These are phyloP conservation scores for Jacana jacana DNA, from an alignment of 2,113 vertebrate species.

Conservation along the genomic window DNA sequence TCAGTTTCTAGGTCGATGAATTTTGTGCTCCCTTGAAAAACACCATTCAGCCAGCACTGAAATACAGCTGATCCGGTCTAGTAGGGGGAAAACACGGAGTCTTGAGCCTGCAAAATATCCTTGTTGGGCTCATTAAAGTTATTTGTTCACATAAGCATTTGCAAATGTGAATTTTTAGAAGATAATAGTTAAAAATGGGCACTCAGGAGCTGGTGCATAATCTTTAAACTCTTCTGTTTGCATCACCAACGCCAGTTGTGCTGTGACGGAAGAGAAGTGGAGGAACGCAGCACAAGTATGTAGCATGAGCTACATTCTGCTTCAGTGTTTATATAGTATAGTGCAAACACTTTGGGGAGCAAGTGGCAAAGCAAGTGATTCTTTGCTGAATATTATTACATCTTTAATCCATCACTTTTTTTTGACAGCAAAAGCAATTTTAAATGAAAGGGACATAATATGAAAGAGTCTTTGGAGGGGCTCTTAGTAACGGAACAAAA, in stretches of 20 bases:
- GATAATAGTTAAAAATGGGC: background rate
- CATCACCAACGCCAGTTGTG: background rate
- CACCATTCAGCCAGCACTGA: background rate
- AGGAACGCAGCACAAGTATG: background rate
- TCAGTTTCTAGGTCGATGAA: conserved; percentile 45
- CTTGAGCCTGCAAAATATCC: background rate
- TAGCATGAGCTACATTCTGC: background rate
- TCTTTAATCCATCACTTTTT: background rate
- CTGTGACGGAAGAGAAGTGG: background rate
- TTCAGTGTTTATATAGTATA: background rate
- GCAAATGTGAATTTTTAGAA: background rate
- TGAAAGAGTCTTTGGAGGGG: background rate
- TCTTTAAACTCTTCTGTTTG: background rate
- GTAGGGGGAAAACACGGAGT: background rate
- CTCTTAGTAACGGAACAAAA: background rate
- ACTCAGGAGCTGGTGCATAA: background rate
- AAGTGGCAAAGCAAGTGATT: background rate
- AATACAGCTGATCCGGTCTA: background rate
- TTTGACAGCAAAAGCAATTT: background rate
- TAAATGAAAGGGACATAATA: background rate
- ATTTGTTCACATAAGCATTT: background rate
- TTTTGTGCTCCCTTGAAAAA: background rate
- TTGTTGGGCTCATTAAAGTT: background rate
- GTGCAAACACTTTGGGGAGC: background rate
- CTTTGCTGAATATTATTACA: background rate